Evolutionary conservation across 1,140 invertebrate genomes (phyloP).

Genomic region (Doryteuthis pealeii): DNA sequence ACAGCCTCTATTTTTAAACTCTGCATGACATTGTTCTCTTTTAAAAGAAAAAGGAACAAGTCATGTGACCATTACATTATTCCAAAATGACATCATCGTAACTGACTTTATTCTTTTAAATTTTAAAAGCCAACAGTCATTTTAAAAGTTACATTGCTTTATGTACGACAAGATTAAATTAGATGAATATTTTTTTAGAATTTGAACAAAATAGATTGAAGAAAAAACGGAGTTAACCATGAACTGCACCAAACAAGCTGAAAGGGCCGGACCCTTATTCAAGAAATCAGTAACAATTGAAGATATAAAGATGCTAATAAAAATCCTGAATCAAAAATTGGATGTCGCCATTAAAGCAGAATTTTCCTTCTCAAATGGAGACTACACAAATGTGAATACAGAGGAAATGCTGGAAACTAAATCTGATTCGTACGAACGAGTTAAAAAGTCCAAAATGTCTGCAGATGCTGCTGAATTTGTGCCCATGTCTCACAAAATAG

Average conservation of each 20-base stretch:
- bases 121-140: too few species aligned
- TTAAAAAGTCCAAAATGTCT: conserved; percentile 4
- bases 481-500: background rate
- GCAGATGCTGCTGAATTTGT: background rate
- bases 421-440: background rate
- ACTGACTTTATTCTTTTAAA: too few species aligned
- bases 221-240: too few species aligned
- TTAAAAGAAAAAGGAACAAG: too few species aligned
- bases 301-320: background rate
- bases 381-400: background rate
- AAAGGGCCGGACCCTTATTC: background rate
- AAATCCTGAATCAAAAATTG: background rate
- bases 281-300: background rate
- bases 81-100: too few species aligned
- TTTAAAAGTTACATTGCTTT: too few species aligned
- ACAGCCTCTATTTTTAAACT: too few species aligned
- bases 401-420: background rate
- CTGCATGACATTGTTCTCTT: too few species aligned
- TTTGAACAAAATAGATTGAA: too few species aligned
- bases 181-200: too few species aligned
- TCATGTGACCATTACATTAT: too few species aligned
- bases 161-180: too few species aligned
- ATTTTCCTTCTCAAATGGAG: background rate
- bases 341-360: background rate
- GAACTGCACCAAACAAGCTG: background rate